Conservation (phyloP, 2,797 vertebrate genomes). For the Catharus ustulatus region DNA sequence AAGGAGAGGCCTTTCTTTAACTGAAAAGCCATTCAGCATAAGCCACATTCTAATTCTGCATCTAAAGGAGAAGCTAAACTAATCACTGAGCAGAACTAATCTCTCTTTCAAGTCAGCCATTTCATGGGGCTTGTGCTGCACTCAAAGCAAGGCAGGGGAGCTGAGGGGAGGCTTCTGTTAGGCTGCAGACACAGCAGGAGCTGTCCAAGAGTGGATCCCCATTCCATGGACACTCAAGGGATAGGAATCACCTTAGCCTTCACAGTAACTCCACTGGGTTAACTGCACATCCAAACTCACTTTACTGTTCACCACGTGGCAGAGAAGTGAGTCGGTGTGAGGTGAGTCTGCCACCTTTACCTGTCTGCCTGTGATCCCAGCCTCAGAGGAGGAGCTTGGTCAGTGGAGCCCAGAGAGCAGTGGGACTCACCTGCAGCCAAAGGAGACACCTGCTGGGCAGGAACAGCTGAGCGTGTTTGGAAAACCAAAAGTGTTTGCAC, state of each 20-base stretch:
- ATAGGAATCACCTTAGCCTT: background rate
- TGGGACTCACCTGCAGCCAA: background rate
- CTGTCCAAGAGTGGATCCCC: accelerated
- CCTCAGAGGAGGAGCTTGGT: background rate
- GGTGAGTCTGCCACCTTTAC: background rate
- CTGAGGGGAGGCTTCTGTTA: background rate
- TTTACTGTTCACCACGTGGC: background rate
- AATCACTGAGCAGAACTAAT: slow-evolving; percentile 15
- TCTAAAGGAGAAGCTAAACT: background rate
- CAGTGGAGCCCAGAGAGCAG: background rate
- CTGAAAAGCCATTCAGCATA: background rate
- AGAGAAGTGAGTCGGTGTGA: background rate
- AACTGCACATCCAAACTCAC: accelerated
- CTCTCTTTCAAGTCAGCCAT: background rate
- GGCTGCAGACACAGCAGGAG: background rate
- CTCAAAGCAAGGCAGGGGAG: background rate
- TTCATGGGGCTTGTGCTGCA: background rate
- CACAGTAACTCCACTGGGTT: background rate
- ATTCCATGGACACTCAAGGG: accelerated
- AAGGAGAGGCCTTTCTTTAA: background rate
- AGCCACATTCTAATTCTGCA: background rate
- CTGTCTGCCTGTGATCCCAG: background rate
- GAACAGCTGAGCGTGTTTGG: background rate
- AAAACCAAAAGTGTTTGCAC: background rate
- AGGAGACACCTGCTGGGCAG: background rate